These are phyloP conservation scores for Cricetomys ansorgei DNA, from an alignment of 2,113 vertebrate species.

Conservation along the genomic window DNA sequence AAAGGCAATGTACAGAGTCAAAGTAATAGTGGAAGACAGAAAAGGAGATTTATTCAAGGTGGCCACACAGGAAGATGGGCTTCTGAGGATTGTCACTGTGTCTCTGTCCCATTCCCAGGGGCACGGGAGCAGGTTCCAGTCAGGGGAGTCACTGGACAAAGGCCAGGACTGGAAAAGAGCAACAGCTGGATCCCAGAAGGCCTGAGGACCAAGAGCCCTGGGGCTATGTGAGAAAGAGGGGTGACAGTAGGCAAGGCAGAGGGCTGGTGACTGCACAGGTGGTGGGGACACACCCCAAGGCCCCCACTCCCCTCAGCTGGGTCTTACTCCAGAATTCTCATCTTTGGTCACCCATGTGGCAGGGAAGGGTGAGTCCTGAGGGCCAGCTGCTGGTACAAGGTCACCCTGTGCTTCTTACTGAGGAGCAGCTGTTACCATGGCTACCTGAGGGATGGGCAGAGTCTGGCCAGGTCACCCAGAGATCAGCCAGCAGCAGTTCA, in stretches of 20 bases:
- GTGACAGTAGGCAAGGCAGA: neutral
- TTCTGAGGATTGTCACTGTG: neutral
- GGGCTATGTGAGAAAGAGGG: neutral
- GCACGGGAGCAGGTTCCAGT: neutral
- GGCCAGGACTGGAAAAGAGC: rapidly evolving
- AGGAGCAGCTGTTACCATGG: neutral
- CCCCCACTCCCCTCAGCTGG: rapidly evolving
- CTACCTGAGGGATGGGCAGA: neutral
- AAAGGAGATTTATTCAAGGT: neutral
- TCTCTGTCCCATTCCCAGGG: neutral
- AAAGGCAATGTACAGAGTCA: neutral
- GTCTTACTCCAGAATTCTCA: too few species aligned
- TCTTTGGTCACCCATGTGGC: rapidly evolving
- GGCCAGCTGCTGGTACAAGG: neutral
- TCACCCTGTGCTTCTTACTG: rapidly evolving
- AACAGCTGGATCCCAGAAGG: too few species aligned
- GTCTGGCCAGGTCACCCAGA: neutral
- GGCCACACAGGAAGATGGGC: neutral
- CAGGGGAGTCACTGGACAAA: neutral
- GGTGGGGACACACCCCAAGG: rapidly evolving
- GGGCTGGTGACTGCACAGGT: too few species aligned
- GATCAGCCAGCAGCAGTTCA: neutral
- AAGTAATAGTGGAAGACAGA: neutral
- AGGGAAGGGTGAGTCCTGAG: rapidly evolving
- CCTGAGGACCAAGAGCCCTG: rapidly evolving